phyloP scores from a whole-genome alignment of 2,113 vertebrate species.

The Ibidorhyncha struthersii region DNA sequence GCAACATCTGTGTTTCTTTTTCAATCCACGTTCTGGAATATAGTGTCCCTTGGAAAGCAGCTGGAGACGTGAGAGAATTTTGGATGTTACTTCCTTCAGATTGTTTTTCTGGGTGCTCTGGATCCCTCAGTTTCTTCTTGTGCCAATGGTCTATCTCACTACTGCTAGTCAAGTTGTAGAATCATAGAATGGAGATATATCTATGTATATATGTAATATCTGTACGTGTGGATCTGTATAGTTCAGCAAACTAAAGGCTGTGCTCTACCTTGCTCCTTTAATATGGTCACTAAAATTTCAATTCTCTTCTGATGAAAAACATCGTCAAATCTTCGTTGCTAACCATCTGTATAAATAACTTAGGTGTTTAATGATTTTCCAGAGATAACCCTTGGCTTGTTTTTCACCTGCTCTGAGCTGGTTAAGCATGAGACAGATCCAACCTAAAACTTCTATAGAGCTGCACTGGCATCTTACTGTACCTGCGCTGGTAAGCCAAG shows the following conservation, averaged over 20 bases:
- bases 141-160: neutral
- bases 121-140: neutral
- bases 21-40: neutral
- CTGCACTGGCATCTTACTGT: neutral
- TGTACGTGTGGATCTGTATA: accelerated
- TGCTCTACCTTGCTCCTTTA: neutral
- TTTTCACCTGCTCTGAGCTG: neutral
- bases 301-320: neutral
- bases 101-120: neutral
- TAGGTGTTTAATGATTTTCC: neutral
- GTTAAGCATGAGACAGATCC: neutral
- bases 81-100: neutral
- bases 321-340: neutral
- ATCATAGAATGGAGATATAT: neutral
- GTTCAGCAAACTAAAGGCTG: neutral
- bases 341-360: neutral
- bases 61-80: neutral
- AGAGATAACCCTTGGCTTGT: neutral
- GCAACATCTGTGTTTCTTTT: neutral
- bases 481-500: neutral
- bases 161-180: neutral
- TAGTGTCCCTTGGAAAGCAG: neutral
- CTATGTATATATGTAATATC: neutral
- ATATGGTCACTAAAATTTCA: neutral
- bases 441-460: accelerated